These are phyloP conservation scores for Escarpia spicata DNA, from an alignment of 2,888 invertebrate species.

Conservation along the genomic window DNA sequence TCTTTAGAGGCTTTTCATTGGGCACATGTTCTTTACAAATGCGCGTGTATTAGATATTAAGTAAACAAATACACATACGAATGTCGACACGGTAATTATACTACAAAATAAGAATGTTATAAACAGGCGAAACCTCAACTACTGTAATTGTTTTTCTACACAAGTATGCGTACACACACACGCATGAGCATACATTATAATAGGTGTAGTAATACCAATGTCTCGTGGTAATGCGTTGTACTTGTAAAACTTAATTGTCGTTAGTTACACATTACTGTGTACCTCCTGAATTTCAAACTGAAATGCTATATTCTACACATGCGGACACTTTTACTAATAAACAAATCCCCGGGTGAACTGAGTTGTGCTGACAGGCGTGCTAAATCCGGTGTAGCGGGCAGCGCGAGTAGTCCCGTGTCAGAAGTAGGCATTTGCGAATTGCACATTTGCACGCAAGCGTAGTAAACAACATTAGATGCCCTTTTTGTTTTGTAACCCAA, in stretches of 20 bases:
- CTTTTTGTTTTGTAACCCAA: no score
- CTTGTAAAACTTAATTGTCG: neutral
- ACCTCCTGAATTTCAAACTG: neutral
- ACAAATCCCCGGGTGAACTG: neutral
- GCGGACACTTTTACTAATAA: no score
- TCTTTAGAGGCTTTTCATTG: neutral
- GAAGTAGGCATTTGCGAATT: no score
- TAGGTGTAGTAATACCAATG: neutral
- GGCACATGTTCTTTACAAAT: neutral
- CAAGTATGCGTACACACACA: neutral
- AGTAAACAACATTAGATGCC: no score
- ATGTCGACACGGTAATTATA: neutral
- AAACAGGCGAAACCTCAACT: neutral
- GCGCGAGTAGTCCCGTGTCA: no score
- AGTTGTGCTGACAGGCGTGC: neutral
- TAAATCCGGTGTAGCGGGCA: neutral
- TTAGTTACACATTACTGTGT: neutral
- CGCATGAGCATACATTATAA: neutral
- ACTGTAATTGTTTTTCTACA: neutral
- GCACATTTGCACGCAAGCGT: no score
- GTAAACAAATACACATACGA: neutral
- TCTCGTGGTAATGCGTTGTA: neutral
- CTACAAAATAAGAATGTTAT: neutral
- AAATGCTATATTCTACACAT: no score
- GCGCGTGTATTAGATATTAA: neutral